Conservation (phyloP, 2,113 vertebrate species). For the Syrmaticus mikado region DNA sequence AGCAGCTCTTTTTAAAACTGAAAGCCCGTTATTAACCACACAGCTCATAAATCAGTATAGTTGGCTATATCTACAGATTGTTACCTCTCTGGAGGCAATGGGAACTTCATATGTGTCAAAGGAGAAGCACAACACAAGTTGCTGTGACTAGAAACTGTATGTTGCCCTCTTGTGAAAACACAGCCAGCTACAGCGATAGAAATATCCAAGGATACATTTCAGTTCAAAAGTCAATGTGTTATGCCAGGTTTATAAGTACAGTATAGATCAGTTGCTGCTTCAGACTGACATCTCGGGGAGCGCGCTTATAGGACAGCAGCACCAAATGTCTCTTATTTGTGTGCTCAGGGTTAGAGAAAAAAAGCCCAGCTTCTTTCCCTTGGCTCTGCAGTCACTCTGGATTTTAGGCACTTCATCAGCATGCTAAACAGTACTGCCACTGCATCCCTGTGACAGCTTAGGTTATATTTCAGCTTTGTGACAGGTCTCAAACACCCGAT, state of each 20-base stretch:
- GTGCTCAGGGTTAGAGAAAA: neutral
- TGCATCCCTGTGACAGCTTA: neutral
- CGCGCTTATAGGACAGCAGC: neutral
- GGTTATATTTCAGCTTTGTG: slow-evolving; percentile 13
- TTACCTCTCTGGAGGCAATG: neutral
- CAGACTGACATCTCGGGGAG: neutral
- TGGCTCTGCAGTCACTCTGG: neutral
- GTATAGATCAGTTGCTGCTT: neutral
- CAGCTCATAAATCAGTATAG: neutral
- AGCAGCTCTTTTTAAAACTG: neutral
- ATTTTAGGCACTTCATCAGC: slow-evolving; percentile 20
- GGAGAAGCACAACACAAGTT: neutral
- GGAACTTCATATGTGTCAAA: neutral
- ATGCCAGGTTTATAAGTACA: neutral
- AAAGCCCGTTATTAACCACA: slow-evolving; percentile 36
- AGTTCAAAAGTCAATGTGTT: slow-evolving; percentile 13
- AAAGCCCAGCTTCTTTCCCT: neutral
- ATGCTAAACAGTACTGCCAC: neutral
- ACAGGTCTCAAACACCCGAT: slow-evolving; percentile 9
- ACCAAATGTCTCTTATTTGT: neutral
- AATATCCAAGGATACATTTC: neutral
- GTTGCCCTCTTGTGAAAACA: slow-evolving; percentile 30
- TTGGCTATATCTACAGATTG: neutral
- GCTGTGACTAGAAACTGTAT: neutral
- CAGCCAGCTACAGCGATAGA: neutral